These are phyloP conservation scores for Alsophila aescularia DNA, from an alignment of 2,888 invertebrate species.

Conservation along the genomic window DNA sequence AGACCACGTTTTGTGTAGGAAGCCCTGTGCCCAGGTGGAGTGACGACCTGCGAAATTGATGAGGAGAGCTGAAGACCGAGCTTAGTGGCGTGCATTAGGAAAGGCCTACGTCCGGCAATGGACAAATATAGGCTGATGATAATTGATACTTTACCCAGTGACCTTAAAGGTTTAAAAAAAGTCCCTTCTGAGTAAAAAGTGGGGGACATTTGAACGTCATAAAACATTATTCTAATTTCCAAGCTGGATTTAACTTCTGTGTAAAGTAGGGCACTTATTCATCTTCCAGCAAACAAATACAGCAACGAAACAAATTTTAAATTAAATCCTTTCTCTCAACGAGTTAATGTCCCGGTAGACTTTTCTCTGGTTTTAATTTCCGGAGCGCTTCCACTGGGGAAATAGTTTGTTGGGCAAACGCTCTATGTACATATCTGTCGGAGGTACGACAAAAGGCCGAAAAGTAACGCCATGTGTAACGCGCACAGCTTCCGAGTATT, in stretches of 20 bases:
- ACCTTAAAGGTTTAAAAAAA: neutral
- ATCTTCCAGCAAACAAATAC: constrained; percentile 58
- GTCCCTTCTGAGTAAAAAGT: neutral
- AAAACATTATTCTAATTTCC: constrained; percentile 3
- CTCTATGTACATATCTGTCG: constrained; percentile 35
- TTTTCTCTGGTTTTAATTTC: constrained; percentile 81
- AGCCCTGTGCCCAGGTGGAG: too few species aligned
- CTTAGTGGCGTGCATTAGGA: too few species aligned
- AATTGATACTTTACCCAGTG: too few species aligned
- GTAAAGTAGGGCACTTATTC: constrained; percentile 15
- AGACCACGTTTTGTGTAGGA: too few species aligned
- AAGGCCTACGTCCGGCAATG: too few species aligned
- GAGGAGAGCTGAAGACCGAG: too few species aligned
- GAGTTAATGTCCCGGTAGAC: constrained; percentile 74
- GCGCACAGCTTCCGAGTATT: constrained; percentile 18
- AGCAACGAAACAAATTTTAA: constrained; percentile 68
- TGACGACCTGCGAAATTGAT: too few species aligned
- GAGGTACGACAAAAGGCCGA: constrained; percentile 28
- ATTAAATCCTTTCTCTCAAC: constrained; percentile 70
- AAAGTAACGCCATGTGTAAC: constrained; percentile 20
- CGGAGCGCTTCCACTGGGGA: constrained; percentile 73
- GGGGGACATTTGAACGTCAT: neutral
- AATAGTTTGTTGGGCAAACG: constrained; percentile 72
- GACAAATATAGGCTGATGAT: too few species aligned
- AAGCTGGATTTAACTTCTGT: constrained; percentile 14